Percentiles rank a stretch among this genome's conserved stretches.
These are phyloP conservation scores for Samia ricini DNA, from an alignment of 1,140 invertebrate species.

Conservation along the genomic window DNA sequence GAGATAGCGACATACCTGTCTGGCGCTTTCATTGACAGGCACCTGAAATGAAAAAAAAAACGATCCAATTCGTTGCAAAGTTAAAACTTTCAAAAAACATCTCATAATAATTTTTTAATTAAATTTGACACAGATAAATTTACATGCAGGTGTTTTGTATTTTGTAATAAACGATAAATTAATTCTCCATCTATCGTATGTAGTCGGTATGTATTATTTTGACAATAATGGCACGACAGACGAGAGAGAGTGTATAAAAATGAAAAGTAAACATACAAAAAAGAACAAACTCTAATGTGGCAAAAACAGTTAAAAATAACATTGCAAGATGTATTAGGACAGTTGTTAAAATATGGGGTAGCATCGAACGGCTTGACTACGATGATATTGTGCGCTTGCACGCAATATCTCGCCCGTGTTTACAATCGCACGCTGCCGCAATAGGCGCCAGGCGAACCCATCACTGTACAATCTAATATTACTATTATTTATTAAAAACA, in stretches of 20 bases:
- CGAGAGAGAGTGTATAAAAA: constrained; percentile 45
- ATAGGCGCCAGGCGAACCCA: background rate
- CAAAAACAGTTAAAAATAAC: constrained; percentile 76
- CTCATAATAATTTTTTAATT: constrained; percentile 12
- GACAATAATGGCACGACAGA: constrained; percentile 30
- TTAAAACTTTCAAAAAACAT: constrained; percentile 65
- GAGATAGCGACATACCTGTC: constrained; percentile 80
- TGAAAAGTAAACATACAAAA: constrained; percentile 72
- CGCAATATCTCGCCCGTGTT: constrained; percentile 61
- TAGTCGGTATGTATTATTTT: background rate
- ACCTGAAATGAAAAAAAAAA: constrained; percentile 82
- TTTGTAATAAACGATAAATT: background rate
- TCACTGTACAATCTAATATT: background rate
- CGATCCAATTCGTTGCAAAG: constrained; percentile 78
- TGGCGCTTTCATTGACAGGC: constrained; percentile 84
- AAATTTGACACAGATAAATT: constrained; percentile 72
- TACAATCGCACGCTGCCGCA: constrained; percentile 39
- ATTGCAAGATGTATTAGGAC: constrained; percentile 77
- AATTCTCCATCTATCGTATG: background rate
- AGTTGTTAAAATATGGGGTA: constrained; percentile 78
- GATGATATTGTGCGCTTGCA: constrained; percentile 65
- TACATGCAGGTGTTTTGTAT: constrained; percentile 55
- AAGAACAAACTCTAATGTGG: constrained; percentile 69
- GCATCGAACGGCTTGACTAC: constrained; percentile 55
- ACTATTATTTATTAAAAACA: background rate